Conservation (phyloP, 1,140 invertebrate species). For the Megathymus violae region DNA sequence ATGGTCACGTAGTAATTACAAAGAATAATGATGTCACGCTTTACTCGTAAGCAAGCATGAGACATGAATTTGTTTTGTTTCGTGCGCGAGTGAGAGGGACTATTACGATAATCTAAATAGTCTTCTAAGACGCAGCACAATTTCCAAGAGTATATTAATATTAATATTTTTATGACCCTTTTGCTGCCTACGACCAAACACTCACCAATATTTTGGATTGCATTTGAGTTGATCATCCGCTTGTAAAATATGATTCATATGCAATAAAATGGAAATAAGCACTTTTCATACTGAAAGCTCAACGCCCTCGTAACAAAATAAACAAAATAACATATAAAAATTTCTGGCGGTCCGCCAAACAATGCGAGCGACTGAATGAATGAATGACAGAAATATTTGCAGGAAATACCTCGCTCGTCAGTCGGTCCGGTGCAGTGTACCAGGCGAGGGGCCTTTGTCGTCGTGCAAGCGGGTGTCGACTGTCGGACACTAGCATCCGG, state of each 20-base stretch:
- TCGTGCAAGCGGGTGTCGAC: not conserved
- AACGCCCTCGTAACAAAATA: slow-evolving; percentile 32
- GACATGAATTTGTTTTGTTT: no score
- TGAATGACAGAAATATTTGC: slow-evolving; percentile 40
- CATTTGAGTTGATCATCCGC: slow-evolving; percentile 2
- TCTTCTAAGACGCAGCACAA: no score
- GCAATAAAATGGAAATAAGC: not conserved
- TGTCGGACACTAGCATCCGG: not conserved
- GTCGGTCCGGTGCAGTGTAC: not conserved
- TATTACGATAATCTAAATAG: no score
- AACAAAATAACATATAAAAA: slow-evolving; percentile 36
- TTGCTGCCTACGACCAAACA: no score
- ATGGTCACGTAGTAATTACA: no score
- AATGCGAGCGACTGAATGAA: slow-evolving; percentile 35
- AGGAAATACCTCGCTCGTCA: slow-evolving; percentile 8
- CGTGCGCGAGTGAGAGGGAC: no score
- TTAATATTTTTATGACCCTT: no score
- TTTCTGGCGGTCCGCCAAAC: slow-evolving; percentile 30
- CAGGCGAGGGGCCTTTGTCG: not conserved
- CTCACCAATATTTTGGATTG: no score
- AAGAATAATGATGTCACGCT: no score
- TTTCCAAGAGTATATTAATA: no score
- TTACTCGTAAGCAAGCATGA: no score
- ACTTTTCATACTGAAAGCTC: slow-evolving; percentile 17
- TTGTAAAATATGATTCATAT: not conserved